Evolutionary conservation across 1,140 invertebrate species (phyloP), one percentile per base, ranked within the genome.

Genomic region (Calliopsis andreniformis): DNA sequence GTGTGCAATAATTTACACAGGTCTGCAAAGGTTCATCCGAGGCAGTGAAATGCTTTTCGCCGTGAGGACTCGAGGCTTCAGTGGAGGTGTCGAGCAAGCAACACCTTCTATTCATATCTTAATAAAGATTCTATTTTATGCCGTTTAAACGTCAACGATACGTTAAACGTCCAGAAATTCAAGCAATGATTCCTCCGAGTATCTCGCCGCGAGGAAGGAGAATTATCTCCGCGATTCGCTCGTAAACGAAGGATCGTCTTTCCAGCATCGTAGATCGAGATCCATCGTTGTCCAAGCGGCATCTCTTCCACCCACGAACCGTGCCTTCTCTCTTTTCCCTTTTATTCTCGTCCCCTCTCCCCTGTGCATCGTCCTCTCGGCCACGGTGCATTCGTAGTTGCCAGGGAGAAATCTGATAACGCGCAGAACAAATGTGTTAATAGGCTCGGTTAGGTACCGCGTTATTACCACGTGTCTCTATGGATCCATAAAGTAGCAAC

Each of bases 351-450:
- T 20, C 16, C 32, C 12, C 8, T 7, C 30, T 20, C 2, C 1
- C 8, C 5, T n/a, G 18, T 35, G 14, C 4, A 10, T 32, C 32
- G 12, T 47, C 23, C 49, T 66, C 10, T 16, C 28, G 42, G 39
- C 42, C 61, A 64, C 47, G 70, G 25, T 32, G 39, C 47, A 32
- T 43, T 56, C 67, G 14, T 51, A 64, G 66, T 58, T 35, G 39
- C 16, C 42, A 39, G 4, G 35, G 49, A 53, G 76, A n/a, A n/a
- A 83, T 82, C 80, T 78, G 81, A 83, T 83, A 83, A 47, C 51
- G 51, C 35, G 7, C 35, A 20, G 51, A 56, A 79, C 69, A 83
- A 83, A 83, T 72, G 81, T 82, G 81, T 83, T 83, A 83, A 83
- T 82, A 78, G 80, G 45, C 53, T 59, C 51, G 49, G 76, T 64